These are phyloP conservation scores for Coleophora deauratella DNA, from an alignment of 2,888 invertebrate genomes.

Conservation along the genomic window DNA sequence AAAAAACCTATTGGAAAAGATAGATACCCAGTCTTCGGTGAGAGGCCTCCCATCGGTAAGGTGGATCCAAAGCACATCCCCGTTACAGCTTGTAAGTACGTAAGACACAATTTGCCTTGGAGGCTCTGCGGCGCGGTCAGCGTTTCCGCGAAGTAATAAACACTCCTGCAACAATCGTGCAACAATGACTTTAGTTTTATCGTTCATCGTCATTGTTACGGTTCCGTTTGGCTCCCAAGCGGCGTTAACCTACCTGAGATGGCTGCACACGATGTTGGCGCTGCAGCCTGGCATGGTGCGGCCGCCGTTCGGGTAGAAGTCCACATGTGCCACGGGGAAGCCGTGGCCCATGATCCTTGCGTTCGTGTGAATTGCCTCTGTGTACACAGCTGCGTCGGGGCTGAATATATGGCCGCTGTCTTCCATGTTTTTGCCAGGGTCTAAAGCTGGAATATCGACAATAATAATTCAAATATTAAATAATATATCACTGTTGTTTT, in stretches of 20 bases:
- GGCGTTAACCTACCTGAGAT: constrained; percentile 37
- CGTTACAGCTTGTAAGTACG: constrained; percentile 18
- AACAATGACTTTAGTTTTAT: too few species aligned
- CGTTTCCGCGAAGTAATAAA: constrained; percentile 31
- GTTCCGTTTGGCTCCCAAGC: too few species aligned
- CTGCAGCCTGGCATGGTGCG: constrained; percentile 30
- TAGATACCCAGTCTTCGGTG: constrained; percentile 35
- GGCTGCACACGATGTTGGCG: constrained; percentile 24
- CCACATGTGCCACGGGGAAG: constrained; percentile 22
- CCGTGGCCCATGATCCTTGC: constrained; percentile 25
- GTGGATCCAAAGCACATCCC: constrained; percentile 21
- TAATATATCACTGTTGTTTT: too few species aligned
- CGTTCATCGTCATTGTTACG: too few species aligned
- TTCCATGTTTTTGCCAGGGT: constrained; percentile 33
- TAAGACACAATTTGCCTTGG: constrained; percentile 23
- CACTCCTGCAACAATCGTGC: constrained; percentile 22
- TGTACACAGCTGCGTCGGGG: constrained; percentile 27
- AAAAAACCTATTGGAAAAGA: constrained; percentile 6
- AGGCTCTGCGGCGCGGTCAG: constrained; percentile 27
- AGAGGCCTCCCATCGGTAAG: constrained; percentile 30
- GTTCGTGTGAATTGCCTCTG: constrained; percentile 38
- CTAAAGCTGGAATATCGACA: constrained; percentile 22
- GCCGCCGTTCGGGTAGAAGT: constrained; percentile 41
- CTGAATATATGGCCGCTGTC: constrained; percentile 23
- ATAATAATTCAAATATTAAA: too few species aligned